Percentiles rank a stretch among this genome's conserved stretches.
Conservation (phyloP, 2,888 invertebrate genomes). For the Philaethria dido region DNA sequence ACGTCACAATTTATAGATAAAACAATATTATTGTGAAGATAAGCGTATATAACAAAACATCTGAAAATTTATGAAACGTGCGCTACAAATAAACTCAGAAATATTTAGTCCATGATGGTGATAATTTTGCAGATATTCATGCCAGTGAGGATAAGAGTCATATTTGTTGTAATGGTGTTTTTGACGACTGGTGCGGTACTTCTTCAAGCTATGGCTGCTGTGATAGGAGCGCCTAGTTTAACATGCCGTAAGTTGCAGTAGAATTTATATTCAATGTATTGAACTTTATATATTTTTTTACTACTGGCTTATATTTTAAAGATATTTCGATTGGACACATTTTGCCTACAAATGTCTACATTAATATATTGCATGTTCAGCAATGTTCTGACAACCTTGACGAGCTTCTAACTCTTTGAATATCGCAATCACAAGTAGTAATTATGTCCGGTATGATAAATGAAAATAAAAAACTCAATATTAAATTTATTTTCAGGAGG, state of each 20-base stretch:
- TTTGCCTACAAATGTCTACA: not conserved
- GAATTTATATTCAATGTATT: no score
- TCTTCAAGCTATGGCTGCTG: slow-evolving; percentile 22
- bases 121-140: not conserved
- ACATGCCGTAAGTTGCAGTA: slow-evolving; percentile 26
- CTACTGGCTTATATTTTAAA: no score
- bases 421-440: no score
- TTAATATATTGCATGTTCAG: no score
- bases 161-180: slow-evolving; percentile 20
- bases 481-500: slow-evolving; percentile 26
- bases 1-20: slow-evolving; percentile 14
- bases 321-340: no score
- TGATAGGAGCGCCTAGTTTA: slow-evolving; percentile 18
- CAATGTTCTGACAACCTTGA: no score
- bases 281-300: no score
- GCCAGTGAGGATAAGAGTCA: not conserved
- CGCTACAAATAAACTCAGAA: not conserved
- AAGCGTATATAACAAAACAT: slow-evolving; percentile 3
- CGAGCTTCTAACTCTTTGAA: no score
- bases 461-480: no score
- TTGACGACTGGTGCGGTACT: slow-evolving; percentile 23
- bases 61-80: not conserved
- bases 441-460: no score
- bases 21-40: slow-evolving; percentile 10
- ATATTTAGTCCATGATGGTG: not conserved